Evolutionary conservation across 2,113 vertebrate genomes (phyloP), one percentile per base, ranked within the genome.

Genomic region (Todiramphus saurophagus): DNA sequence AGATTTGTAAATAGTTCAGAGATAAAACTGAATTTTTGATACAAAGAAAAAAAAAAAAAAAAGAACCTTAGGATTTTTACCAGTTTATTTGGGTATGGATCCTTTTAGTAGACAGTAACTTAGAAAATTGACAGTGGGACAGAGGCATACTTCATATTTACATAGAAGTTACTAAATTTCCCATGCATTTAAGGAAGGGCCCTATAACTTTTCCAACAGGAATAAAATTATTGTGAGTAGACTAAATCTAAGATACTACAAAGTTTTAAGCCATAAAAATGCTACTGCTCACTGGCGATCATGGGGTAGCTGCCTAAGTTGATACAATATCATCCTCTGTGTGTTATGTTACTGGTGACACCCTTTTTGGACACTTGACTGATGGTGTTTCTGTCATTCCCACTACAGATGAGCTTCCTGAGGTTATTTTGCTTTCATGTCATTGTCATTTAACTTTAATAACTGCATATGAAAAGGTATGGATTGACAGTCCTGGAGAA

Each of bases 381-480:
- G 83, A 67, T 35, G 37, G 16, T 73, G 44, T 89, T 95, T 81
- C 50, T 95, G 53, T 59, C 70, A 73, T 82, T 94, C 30, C 51
- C 69, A 18, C 48, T 81, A 68, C 68, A 89, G 85, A 75, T 16
- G 53, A 11, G 24, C 51, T 96, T 68, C 88, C 67, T 88, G 55
- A 58, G 46, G 76, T 94, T 68, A 72, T 90, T 96, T 94, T 90
- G 50, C 35, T 86, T 92, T 77, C 66, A 51, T 83, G 48, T 28
- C 27, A 27, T 83, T 86, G 63, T 86, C 85, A 78, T 92, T 92
- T 89, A 59, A 59, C 1, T 1, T 70, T 94, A 86, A 48, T 83
- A 88, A 68, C 30, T 53, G 46, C 55, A 41, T 92, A 75, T 41
- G 92, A 95, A 53, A 27, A 78, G 62, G 39, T 83, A 66, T 53